Evolutionary conservation across 2,113 vertebrate species (phyloP).

Genomic region (Anthoscopus minutus): DNA sequence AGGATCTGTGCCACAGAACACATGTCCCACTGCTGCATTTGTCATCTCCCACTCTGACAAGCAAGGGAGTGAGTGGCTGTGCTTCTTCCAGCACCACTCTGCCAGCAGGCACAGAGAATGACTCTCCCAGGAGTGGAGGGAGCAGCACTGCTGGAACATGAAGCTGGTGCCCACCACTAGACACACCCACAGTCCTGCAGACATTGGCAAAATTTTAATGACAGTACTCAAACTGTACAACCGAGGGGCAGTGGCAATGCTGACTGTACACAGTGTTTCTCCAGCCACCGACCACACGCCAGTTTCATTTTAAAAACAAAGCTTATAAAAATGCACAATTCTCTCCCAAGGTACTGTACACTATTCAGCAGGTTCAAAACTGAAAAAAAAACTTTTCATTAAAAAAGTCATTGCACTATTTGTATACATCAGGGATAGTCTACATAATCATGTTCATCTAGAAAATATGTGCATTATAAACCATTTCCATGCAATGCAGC

Average conservation of each 20-base stretch:
- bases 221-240: slow-evolving; percentile 55
- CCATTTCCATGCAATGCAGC: slow-evolving; percentile 60
- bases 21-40: not conserved
- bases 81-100: not conserved
- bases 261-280: slow-evolving; percentile 15
- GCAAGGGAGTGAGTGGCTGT: too few species aligned
- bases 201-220: slow-evolving; percentile 59
- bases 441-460: slow-evolving; percentile 40
- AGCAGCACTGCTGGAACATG: not conserved
- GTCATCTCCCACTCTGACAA: not conserved
- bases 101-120: accelerated
- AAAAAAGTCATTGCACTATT: slow-evolving; percentile 71
- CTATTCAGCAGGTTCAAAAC: slow-evolving; percentile 65
- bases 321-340: slow-evolving; percentile 61
- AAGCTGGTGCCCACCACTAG: accelerated
- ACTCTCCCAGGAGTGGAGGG: not conserved
- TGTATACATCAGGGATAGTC: slow-evolving; percentile 54
- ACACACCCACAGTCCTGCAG: not conserved
- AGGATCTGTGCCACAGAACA: not conserved
- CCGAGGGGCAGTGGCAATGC: not conserved
- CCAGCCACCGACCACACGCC: not conserved
- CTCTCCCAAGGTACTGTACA: slow-evolving; percentile 70
- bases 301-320: slow-evolving; percentile 43
- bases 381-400: slow-evolving; percentile 60
- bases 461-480: slow-evolving; percentile 71